phyloP scores from a whole-genome alignment of 2,888 invertebrate species.

The Bellardia pandia region DNA sequence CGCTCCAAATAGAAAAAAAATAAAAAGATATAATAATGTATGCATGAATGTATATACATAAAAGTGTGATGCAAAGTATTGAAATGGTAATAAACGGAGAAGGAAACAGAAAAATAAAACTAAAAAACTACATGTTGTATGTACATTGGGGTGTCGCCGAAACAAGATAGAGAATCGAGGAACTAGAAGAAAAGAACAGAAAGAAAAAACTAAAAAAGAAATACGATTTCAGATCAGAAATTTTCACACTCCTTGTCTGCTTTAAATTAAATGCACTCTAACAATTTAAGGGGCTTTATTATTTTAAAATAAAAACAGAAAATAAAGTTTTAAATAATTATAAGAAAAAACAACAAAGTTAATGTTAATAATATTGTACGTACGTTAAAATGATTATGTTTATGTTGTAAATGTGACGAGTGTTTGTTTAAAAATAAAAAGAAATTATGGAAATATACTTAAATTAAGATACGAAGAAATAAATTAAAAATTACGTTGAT shows the following conservation, averaged over 20 bases:
- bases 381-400: slow-evolving; percentile 29
- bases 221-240: slow-evolving; percentile 63
- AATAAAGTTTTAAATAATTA: slow-evolving; percentile 41
- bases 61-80: slow-evolving; percentile 23
- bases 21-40: slow-evolving; percentile 16
- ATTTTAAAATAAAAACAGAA: slow-evolving; percentile 40
- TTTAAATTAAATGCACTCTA: slow-evolving; percentile 65
- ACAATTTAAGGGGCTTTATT: slow-evolving; percentile 54
- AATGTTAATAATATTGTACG: slow-evolving; percentile 7
- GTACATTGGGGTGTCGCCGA: slow-evolving; percentile 71
- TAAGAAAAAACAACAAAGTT: not conserved
- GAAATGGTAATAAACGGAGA: slow-evolving; percentile 38
- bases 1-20: slow-evolving; percentile 43
- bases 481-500: slow-evolving; percentile 46
- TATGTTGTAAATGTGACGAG: slow-evolving; percentile 44
- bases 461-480: slow-evolving; percentile 33
- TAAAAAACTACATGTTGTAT: slow-evolving; percentile 63
- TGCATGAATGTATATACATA: not conserved
- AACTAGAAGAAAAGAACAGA: slow-evolving; percentile 56
- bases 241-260: slow-evolving; percentile 71
- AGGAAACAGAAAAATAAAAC: slow-evolving; percentile 59
- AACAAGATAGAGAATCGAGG: slow-evolving; percentile 64
- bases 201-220: slow-evolving; percentile 57
- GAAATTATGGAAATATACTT: slow-evolving; percentile 46
- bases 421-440: slow-evolving; percentile 35